Evolutionary conservation across 2,113 vertebrate genomes (phyloP).

Genomic region (Menura novaehollandiae): DNA sequence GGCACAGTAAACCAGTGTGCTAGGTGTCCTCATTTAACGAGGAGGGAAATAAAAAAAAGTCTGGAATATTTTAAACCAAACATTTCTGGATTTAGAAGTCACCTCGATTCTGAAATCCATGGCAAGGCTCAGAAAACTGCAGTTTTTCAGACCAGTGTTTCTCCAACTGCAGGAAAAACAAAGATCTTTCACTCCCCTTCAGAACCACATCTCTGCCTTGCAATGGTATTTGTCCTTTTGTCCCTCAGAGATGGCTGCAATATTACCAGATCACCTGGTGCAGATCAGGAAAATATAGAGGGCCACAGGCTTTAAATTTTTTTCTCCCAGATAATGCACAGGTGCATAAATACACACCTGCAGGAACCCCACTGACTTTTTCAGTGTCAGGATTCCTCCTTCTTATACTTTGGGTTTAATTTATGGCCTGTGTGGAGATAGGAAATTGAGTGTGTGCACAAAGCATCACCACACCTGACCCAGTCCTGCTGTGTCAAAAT

Average conservation of each 20-base stretch:
- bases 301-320: rapidly evolving
- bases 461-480: not conserved
- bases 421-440: not conserved
- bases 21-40: not conserved
- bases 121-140: not conserved
- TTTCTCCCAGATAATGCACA: not conserved
- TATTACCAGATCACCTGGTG: too few relatives aligned
- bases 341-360: not conserved
- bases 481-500: not conserved
- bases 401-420: not conserved
- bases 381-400: not conserved
- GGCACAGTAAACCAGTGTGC: not conserved
- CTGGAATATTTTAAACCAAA: not conserved
- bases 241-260: not conserved
- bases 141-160: not conserved
- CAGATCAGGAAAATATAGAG: not conserved
- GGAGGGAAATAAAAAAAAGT: not conserved
- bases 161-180: not conserved
- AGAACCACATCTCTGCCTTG: not conserved
- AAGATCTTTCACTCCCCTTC: not conserved
- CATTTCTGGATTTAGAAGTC: not conserved
- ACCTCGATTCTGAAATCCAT: not conserved
- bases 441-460: not conserved
- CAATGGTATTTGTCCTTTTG: not conserved
- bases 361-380: not conserved